Conservation (phyloP, 2,888 invertebrate species). For the Melinaea marsaeus region DNA sequence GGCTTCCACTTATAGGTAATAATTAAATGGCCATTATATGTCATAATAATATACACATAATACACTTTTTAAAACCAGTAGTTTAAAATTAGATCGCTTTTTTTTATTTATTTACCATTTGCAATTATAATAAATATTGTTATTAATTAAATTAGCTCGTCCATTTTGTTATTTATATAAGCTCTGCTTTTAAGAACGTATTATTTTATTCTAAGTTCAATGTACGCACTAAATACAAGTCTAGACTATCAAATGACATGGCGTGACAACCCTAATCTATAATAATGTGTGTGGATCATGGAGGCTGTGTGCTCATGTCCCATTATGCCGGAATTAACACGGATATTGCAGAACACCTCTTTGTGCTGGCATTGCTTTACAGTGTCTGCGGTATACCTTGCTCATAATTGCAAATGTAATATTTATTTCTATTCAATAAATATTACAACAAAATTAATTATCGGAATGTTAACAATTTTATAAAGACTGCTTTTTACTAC, state of each 20-base stretch:
- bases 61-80: no score
- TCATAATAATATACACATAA: no score
- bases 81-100: no score
- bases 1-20: constrained; percentile 5
- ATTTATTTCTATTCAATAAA: neutral
- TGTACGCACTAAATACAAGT: neutral
- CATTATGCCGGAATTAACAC: constrained; percentile 31
- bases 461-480: no score
- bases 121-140: no score
- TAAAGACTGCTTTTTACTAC: no score
- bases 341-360: constrained; percentile 28
- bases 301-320: constrained; percentile 23
- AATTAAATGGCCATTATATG: no score
- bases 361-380: constrained; percentile 14
- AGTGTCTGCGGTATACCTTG: neutral
- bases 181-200: no score
- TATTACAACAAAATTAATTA: no score
- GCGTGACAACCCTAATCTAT: constrained; percentile 10
- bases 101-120: no score
- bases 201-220: neutral
- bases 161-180: no score
- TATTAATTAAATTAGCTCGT: no score
- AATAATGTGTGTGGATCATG: constrained; percentile 10
- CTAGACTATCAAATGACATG: constrained; percentile 5
- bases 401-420: neutral